Evolutionary conservation across 2,888 invertebrate species (phyloP), one percentile per base, ranked within the genome.

Genomic region (Eurytoma adleriae): DNA sequence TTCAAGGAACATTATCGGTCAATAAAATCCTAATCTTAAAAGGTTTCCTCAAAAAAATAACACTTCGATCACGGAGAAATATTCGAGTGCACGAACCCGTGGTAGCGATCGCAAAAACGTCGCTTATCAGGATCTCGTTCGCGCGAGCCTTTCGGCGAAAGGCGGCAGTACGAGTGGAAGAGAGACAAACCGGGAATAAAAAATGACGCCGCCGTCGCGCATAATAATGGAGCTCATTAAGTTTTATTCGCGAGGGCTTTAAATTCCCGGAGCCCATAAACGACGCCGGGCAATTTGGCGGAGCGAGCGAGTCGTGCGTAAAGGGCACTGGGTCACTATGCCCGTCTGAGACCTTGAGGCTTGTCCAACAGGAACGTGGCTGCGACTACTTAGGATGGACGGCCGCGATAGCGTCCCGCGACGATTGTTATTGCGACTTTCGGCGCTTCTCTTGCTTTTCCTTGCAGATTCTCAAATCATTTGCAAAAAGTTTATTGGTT

Each of bases 321-420:
- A 79, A 70, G 74, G 73, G 79, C 74, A 79, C 61, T 79, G 64
- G 79, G 79, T 79, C 79, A 79, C 73, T 68, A 73, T 78, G 73
- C 68, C 18, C 59, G 64, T 18, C 54, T 7, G 75, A 30, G 68
- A 75, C 75, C 75, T 75, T 75, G 75, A 75, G 61, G 61, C 52
- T 68, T 59, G 59, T 59, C 59, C 67, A 27, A 0, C 54, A 54
- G 3, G 54, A n/a, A 3, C 14, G 54, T 14, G n/a, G n/a, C 54
- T n/a, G 54, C 13, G 13, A 4, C 30, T 30, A 64, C n/a, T 18
- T 67, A 68, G 75, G 50, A 75, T 67, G 67, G 14, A 2, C 56
- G 66, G 5, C 66, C 5, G 64, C 3, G 50, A 61, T 14, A 10
- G 50, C 20, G 57, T 3, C 48, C 3, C 2, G 2, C 30, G 30